A percentile compares a stretch with the other conserved stretches of the same genome.
Conservation (phyloP, 1,140 invertebrate genomes). For the Asbolus verrucosus region DNA sequence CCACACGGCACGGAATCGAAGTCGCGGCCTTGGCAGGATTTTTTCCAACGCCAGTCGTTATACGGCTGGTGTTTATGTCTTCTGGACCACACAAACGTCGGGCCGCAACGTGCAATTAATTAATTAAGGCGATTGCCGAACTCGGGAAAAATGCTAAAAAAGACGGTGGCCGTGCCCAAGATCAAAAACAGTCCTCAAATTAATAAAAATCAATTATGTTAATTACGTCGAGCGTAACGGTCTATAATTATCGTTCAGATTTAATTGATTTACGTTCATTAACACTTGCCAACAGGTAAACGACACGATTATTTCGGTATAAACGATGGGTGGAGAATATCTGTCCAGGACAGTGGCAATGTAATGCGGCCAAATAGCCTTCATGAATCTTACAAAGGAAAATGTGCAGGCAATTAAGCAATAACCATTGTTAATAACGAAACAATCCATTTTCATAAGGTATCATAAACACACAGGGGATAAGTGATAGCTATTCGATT, state of each 20-base stretch:
- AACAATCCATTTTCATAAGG: too few relatives aligned
- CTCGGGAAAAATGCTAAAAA: conserved; percentile 11
- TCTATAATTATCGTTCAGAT: conserved; percentile 15
- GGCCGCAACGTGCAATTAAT: not conserved
- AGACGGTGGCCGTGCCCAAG: not conserved
- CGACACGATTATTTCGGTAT: conserved; percentile 5
- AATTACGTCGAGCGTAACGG: conserved; percentile 4
- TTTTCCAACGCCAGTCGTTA: conserved; percentile 4
- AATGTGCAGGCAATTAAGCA: too few relatives aligned
- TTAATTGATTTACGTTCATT: conserved; percentile 38
- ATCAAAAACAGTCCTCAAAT: conserved; percentile 20
- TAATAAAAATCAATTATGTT: conserved; percentile 9
- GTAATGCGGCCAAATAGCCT: too few relatives aligned
- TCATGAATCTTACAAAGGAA: too few relatives aligned
- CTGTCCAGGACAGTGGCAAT: too few relatives aligned
- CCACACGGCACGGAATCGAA: conserved; percentile 5
- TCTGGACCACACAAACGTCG: conserved; percentile 29
- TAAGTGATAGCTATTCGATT: too few relatives aligned
- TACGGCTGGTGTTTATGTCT: conserved; percentile 21
- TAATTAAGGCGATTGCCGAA: conserved; percentile 33
- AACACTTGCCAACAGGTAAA: conserved; percentile 29
- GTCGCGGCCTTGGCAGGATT: not conserved
- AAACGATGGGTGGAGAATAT: too few relatives aligned
- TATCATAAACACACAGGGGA: too few relatives aligned
- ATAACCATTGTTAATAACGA: too few relatives aligned